Base-by-base conservation (phyloP, 2,888 invertebrate genomes). In the Lapara coniferarum region DNA sequence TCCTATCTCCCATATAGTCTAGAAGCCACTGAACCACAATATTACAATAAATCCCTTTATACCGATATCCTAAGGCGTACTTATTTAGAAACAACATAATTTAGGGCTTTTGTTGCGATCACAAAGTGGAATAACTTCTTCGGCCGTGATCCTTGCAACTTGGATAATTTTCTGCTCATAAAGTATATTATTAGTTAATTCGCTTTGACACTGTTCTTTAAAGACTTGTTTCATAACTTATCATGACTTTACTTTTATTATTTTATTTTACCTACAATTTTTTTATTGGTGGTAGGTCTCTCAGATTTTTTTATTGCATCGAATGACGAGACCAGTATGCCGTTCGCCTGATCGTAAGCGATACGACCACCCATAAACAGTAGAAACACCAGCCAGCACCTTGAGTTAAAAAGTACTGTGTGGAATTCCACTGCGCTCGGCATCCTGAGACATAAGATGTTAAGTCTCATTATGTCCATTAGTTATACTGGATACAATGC, bases 81-180 rank as follows among this genome's bases (percentile, higher is more conserved):
- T 57, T 57, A 2, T 16, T 56, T 13, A 56, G 56, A 58, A 58
- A 44, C n/a, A 58, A 10, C n/a, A 44, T 58, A 44, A 58, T 58
- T 44, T 8, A 10, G 37, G 8, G 44, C 16, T 44, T 58, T 58
- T 44, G n/a, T 37, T 58, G 58, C 3, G 58, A 44, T n/a, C 56
- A 25, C 56, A 56, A 51, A 30, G 44, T 44, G 58, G 13, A 59
- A 44, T 59, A 59, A 59, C 44, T 10, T 59, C 37, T 59, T 30
- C 44, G 16, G 44, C n/a, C 44, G 8, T 59, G 44, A 59, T 5
- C 10, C 53, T 16, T 8, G 6, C n/a, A 6, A 16, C 19, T 55
- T 55, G 53, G 53, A 10, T n/a, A 16, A 55, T 55, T 6, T 55
- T 55, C 16, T 16, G 16, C 16, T 0, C 10, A 16, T 55, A 55